These are phyloP conservation scores for Agonopterix alstromeriana DNA, from an alignment of 2,888 invertebrate genomes.

Conservation along the genomic window DNA sequence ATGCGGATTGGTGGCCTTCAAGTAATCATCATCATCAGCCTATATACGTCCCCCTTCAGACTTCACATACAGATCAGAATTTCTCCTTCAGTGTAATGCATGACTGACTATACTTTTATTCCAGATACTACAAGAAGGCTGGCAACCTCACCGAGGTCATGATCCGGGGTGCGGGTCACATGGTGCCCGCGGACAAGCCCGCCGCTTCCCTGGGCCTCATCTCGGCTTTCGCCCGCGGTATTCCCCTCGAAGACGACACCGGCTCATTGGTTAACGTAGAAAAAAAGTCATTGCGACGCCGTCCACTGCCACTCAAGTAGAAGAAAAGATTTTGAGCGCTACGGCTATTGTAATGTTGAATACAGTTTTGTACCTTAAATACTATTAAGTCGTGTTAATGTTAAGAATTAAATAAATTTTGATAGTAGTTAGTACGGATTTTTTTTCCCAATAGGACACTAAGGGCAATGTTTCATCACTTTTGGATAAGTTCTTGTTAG, in stretches of 20 bases:
- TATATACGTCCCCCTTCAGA: too few relatives aligned
- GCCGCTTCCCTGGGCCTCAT: slow-evolving; percentile 77
- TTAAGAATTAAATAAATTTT: too few relatives aligned
- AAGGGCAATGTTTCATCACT: too few relatives aligned
- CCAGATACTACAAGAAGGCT: slow-evolving; percentile 74
- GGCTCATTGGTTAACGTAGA: slow-evolving; percentile 39
- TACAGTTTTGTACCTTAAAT: neutral
- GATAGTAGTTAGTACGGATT: too few relatives aligned
- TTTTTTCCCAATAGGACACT: too few relatives aligned
- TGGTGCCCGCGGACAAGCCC: slow-evolving; percentile 81
- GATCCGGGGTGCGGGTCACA: slow-evolving; percentile 80
- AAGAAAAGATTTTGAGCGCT: neutral
- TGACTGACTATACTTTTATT: neutral
- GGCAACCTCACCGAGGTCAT: slow-evolving; percentile 78
- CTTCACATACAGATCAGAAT: too few relatives aligned
- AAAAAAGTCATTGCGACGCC: slow-evolving; percentile 43
- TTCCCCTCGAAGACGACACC: slow-evolving; percentile 49
- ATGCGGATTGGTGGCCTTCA: too few relatives aligned
- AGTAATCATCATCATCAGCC: too few relatives aligned
- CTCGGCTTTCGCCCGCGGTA: slow-evolving; percentile 74
- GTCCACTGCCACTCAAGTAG: slow-evolving; percentile 32
- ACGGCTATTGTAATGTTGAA: neutral
- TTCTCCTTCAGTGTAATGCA: too few relatives aligned
- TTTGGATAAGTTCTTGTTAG: too few relatives aligned
- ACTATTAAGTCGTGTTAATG: too few relatives aligned